These are phyloP conservation scores for Bombus huntii DNA, from an alignment of 1,140 invertebrate species.

Conservation along the genomic window DNA sequence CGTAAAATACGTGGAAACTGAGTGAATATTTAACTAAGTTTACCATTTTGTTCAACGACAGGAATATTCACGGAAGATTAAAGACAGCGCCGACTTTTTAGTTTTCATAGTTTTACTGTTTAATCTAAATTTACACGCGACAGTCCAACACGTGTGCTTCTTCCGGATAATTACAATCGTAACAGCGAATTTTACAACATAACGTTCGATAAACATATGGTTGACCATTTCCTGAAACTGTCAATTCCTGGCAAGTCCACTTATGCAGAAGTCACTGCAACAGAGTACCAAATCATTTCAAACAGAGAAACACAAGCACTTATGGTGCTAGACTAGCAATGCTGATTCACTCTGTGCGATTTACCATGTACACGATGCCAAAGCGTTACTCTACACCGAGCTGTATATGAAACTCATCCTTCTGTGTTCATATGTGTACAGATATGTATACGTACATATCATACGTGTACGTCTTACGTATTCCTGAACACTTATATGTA, in stretches of 20 bases:
- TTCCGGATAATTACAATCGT: no score
- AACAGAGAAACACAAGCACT: not conserved
- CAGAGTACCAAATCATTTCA: not conserved
- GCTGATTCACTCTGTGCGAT: not conserved
- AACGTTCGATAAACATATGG: no score
- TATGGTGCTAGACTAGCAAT: not conserved
- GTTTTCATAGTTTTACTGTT: no score
- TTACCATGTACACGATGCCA: not conserved
- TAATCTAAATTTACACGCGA: no score
- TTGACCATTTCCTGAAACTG: not conserved
- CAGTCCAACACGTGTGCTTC: no score
- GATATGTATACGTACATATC: not conserved
- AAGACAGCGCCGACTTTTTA: no score
- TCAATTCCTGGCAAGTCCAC: not conserved
- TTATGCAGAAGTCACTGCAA: not conserved
- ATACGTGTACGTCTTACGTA: not conserved
- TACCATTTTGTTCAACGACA: no score
- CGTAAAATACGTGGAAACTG: not conserved
- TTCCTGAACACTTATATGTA: conserved; percentile 17
- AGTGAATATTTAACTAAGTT: no score
- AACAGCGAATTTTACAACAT: no score
- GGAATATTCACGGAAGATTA: no score
- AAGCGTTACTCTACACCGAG: not conserved
- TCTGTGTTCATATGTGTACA: not conserved
- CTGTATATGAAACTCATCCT: not conserved